Evolutionary conservation across 1,140 invertebrate species (phyloP), one percentile per base, ranked within the genome.

Genomic region (Lutraria rhynchaena): DNA sequence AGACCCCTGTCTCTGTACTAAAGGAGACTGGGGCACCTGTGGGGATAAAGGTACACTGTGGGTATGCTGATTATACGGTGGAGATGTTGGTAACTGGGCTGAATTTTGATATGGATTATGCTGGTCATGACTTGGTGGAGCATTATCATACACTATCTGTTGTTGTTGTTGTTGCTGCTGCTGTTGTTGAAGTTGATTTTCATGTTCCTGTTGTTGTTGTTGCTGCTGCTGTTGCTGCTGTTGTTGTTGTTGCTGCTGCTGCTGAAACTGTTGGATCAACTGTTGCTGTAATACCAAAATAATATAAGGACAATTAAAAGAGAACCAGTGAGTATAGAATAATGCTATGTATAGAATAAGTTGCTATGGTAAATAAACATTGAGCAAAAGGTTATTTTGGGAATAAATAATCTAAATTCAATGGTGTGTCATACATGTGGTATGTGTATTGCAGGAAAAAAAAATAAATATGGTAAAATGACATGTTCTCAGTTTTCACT

Each of bases 111-210:
- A 73, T 7, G 27, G 49, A 41, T 41, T 41, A 33, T 37, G 61
- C 24, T 27, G 22, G 41, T 58, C 61, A n/a, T 61, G 61, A 55
- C 44, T 29, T n/a, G 22, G 24, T 55, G 37, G 33, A 17, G 61
- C 35, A 51, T 57, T 61, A 33, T 80, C 57, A 69, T 73, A 46
- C 44, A 77, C 13, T 31, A 74, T 46, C 35, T 75, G 82, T 53
- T 86, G 85, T 77, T 74, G 51, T 81, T 83, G 85, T 61, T 90
- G 87, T 44, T 57, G 91, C 86, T 81, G 92, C 41, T 92, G 87
- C 77, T 90, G 86, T 61, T 87, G 84, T 81, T 89, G 90, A 33
- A 85, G 87, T 49, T 87, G 86, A 35, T 86, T 82, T 33, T 89
- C 86, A 24, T 88, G 83, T 41, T 67, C 49, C 53, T 87, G 86